Evolutionary conservation across 2,113 vertebrate genomes (phyloP), one percentile per base, ranked within the genome.

Genomic region (Octodon degus): DNA sequence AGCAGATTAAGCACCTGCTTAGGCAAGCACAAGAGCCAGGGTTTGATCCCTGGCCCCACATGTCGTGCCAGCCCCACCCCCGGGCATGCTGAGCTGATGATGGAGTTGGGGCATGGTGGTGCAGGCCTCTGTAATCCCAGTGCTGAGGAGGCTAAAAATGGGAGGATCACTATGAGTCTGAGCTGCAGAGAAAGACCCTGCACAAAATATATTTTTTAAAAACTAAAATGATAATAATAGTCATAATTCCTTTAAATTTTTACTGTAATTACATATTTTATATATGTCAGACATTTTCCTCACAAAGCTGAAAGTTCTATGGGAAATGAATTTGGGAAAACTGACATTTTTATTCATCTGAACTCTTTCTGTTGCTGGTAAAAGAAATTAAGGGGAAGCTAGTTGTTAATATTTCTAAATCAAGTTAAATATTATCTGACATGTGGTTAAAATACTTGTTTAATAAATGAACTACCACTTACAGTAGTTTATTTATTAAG

Each of bases 351-450:
- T 80, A 53, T 55, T 50, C 50, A 34, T 53, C 47, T 34, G 30
- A 53, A 53, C 30, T 55, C 16, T 53, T 79, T 79, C 76, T 50
- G 47, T 50, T 80, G 47, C 27, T 68, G 67, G 34, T 77, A 19
- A 82, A 93, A 90, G 65, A 90, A 95, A 93, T 90, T 53, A 13
- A 81, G 13, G 43, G 70, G 53, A 95, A 94, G 58, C 43, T 50
- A 47, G 40, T 13, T 90, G 53, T 37, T 67, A 74, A 80, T 89
- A 79, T 80, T 91, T 91, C 25, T 84, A 93, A 65, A 63, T 63
- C 10, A 50, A 63, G 84, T 85, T 88, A 85, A 67, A 91, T 3
- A 95, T 22, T 16, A 6, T 88, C 77, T 60, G 9, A 68, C 43
- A 85, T 43, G 47, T 17, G 13, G 74, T 50, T 77, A 27, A 77